These are phyloP conservation scores for Hymenopus coronatus DNA, from an alignment of 2,888 invertebrate species.

Conservation along the genomic window DNA sequence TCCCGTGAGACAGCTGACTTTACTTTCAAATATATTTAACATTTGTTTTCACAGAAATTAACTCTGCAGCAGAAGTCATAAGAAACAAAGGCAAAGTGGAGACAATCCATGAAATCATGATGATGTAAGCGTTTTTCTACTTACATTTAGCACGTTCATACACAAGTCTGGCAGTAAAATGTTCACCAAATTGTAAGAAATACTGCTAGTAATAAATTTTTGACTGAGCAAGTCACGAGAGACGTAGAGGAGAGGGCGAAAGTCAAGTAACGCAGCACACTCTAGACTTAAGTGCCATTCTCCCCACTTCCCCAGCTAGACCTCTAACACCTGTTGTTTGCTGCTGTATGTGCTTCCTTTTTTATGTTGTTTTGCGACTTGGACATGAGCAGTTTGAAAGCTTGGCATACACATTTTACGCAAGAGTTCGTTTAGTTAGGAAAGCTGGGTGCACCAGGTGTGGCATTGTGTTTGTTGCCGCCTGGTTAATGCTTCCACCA, in stretches of 20 bases:
- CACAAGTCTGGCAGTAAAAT: no score
- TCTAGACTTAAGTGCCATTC: not conserved
- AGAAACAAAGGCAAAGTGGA: no score
- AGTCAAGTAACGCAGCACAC: not conserved
- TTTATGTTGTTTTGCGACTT: not conserved
- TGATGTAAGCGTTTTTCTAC: no score
- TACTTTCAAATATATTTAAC: no score
- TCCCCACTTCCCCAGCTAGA: not conserved
- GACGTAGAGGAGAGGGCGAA: not conserved
- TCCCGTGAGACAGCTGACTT: no score
- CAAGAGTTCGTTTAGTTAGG: not conserved
- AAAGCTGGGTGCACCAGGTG: not conserved
- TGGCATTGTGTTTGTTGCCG: no score
- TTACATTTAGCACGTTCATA: no score
- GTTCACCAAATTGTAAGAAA: not conserved
- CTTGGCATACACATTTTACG: not conserved
- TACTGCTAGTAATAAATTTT: not conserved
- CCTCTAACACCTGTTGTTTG: not conserved
- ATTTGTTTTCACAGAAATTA: no score
- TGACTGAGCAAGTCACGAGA: not conserved
- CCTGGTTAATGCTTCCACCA: not conserved
- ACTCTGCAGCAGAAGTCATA: no score
- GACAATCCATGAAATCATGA: no score
- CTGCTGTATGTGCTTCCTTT: not conserved
- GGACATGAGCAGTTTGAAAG: not conserved